These are phyloP conservation scores for Bombus waltoni DNA, from an alignment of 1,140 invertebrate species.

Conservation along the genomic window DNA sequence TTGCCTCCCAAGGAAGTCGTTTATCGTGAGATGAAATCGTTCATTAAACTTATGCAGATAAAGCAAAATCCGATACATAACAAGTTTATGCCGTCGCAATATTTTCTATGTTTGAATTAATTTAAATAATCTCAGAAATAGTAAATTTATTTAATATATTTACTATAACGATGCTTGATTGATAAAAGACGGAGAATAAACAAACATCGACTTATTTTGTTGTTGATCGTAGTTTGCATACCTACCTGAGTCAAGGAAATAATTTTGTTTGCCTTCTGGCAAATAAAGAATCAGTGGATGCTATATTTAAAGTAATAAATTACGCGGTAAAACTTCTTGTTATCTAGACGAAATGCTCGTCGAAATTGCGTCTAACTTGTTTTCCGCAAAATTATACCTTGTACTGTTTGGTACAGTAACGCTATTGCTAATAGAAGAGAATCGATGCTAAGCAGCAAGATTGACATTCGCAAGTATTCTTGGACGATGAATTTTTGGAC, in stretches of 20 bases:
- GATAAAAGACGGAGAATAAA: not conserved
- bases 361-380: slow-evolving; percentile 23
- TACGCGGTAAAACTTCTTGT: not conserved
- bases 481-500: not conserved
- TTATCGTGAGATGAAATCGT: slow-evolving; percentile 3
- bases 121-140: not conserved
- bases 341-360: slow-evolving; percentile 1
- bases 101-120: not conserved
- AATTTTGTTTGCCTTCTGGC: not conserved
- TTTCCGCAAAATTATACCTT: not conserved
- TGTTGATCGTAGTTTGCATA: too few relatives aligned
- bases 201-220: not conserved
- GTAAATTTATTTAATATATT: too few relatives aligned
- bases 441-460: slow-evolving; percentile 26
- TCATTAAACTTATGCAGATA: not conserved
- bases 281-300: not conserved
- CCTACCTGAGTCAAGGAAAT: not conserved
- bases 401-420: not conserved
- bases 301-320: slow-evolving; percentile 33
- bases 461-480: slow-evolving; percentile 12
- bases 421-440: not conserved
- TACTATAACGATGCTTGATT: too few relatives aligned
- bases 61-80: not conserved
- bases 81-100: not conserved
- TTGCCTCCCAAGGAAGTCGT: not conserved